Conservation (phyloP, 2,797 vertebrate species). For the Argentina silus region DNA sequence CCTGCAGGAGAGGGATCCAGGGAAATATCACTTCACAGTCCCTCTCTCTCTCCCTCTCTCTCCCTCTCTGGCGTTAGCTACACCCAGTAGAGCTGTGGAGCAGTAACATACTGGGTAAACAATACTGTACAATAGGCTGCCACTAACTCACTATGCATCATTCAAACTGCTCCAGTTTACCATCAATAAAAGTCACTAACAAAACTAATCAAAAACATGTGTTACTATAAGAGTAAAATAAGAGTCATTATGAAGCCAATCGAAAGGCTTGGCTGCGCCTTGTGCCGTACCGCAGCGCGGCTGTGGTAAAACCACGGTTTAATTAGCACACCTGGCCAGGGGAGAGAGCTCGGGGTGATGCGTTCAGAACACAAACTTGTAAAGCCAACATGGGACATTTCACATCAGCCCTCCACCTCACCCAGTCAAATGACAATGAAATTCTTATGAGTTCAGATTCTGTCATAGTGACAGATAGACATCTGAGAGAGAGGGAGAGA, state of each 20-base stretch:
- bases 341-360: constrained; percentile 1
- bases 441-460: constrained; percentile 55
- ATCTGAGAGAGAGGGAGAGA: not conserved
- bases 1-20: constrained; percentile 6
- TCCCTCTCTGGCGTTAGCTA: not conserved
- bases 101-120: not conserved
- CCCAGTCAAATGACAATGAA: constrained; percentile 34
- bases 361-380: constrained; percentile 44
- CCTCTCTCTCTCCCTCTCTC: not conserved
- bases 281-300: no score
- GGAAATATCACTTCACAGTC: constrained; percentile 6
- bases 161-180: not conserved
- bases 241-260: not conserved
- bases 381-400: constrained; percentile 58
- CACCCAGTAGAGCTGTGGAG: not conserved
- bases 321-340: not conserved
- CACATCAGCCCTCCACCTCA: constrained; percentile 43
- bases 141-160: not conserved
- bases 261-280: no score
- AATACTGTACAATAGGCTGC: not conserved
- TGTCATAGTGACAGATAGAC: not conserved
- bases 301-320: no score
- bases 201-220: no score
- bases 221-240: no score
- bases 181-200: no score